Evolutionary conservation across 1,140 invertebrate genomes (phyloP).

Genomic region (Melitaea cinxia): DNA sequence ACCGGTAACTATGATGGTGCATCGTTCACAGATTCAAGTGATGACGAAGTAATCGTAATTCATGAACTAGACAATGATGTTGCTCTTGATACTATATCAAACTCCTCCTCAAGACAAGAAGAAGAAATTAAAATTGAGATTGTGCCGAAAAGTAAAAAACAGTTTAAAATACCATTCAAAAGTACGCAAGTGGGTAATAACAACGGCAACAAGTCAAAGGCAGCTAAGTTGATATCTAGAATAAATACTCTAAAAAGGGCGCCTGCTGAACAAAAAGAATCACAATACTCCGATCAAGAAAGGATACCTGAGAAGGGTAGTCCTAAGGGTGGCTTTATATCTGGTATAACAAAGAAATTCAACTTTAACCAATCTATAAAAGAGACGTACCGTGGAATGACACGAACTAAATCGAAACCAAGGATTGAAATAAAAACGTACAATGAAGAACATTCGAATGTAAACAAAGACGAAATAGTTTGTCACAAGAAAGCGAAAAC

Average conservation of each 20-base stretch:
- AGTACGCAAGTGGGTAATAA: constrained; percentile 16
- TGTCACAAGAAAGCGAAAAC: constrained; percentile 73
- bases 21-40: constrained; percentile 71
- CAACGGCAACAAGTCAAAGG: constrained; percentile 23
- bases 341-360: constrained; percentile 63
- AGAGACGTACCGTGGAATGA: constrained; percentile 54
- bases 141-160: constrained; percentile 17
- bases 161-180: background rate
- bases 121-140: constrained; percentile 5
- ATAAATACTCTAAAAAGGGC: constrained; percentile 39
- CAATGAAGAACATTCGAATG: constrained; percentile 57
- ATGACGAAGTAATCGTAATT: constrained; percentile 63
- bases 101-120: constrained; percentile 13
- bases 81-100: constrained; percentile 29
- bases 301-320: constrained; percentile 27
- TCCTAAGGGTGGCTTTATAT: constrained; percentile 51
- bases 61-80: constrained; percentile 46
- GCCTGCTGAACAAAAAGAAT: constrained; percentile 28
- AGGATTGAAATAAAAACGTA: constrained; percentile 78
- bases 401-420: constrained; percentile 54
- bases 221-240: constrained; percentile 33
- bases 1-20: constrained; percentile 68
- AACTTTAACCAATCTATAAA: constrained; percentile 71
- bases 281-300: constrained; percentile 26
- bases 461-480: constrained; percentile 62